Evolutionary conservation across 2,888 invertebrate genomes (phyloP), one percentile per base, ranked within the genome.

Genomic region (Tubulanus polymorphus): DNA sequence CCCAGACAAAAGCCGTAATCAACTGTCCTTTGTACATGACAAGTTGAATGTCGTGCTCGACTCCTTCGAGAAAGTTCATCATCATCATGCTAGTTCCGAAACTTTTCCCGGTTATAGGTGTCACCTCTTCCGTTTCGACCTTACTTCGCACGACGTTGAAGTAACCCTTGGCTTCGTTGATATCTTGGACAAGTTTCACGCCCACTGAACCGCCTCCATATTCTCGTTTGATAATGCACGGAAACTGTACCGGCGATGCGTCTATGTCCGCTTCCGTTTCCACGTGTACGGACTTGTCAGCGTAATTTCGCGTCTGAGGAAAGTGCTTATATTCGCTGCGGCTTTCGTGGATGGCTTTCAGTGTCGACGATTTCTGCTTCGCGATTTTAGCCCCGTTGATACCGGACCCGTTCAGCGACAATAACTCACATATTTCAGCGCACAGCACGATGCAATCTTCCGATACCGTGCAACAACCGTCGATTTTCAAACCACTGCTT

Each of bases 171-270:
- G 64, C 54, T n/a, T 66, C 62, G 10, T 60, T 51, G 8, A 55
- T 25, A 48, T 53, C 56, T 18, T 62, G 18, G 6, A 67, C 64
- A 3, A 64, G 57, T 20, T 60, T 62, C 1, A 69, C 68, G 2
- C 64, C 70, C 12, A 69, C 65, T 6, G 68, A 66, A 41, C 68
- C 66, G 0, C 68, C 68, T 0, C 68, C 70, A 28, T 66, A 66
- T 29, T 68, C 68, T 25, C 67, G 57, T 30, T 70, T 70, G 30
- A 70, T 48, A 10, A 69, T n/a, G 10, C 61, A 63, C 0, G 70
- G 70, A 23, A 63, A 56, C 6, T n/a, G n/a, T n/a, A n/a, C n/a
- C 6, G 59, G 25, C 0, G 60, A 59, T 3, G 51, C 23, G 1
- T 49, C 46, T 26, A 66, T 55, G 23, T 66, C 63, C 0, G 48